phyloP scores from a whole-genome alignment of 1,140 invertebrate species.

The Mercenaria mercenaria region DNA sequence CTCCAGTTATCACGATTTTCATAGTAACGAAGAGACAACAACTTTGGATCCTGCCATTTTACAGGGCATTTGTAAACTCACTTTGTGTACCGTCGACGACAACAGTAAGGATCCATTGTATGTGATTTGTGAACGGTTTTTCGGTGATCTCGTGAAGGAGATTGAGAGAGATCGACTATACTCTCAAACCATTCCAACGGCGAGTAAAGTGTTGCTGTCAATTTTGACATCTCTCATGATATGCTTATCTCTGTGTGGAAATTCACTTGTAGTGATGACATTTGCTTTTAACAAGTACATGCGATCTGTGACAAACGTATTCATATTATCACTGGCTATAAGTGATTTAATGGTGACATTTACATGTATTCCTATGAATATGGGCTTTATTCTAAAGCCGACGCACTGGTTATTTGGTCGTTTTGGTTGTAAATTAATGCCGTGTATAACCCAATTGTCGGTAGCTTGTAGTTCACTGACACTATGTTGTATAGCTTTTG shows the following conservation, averaged over 20 bases:
- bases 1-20: background rate
- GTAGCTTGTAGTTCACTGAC: conserved; percentile 77
- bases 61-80: background rate
- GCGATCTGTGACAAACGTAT: conserved; percentile 80
- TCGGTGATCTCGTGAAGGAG: background rate
- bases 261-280: conserved; percentile 75
- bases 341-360: conserved; percentile 76
- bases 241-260: conserved; percentile 72
- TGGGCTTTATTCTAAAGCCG: conserved; percentile 60
- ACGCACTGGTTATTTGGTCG: conserved; percentile 75
- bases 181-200: conserved; percentile 9
- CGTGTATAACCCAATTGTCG: conserved; percentile 74
- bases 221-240: conserved; percentile 56
- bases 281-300: conserved; percentile 76
- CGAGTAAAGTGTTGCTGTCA: conserved; percentile 36
- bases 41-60: background rate
- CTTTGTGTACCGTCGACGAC: background rate
- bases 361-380: conserved; percentile 74
- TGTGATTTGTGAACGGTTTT: background rate
- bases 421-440: conserved; percentile 76
- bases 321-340: conserved; percentile 77
- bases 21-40: background rate
- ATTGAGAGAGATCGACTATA: conserved; percentile 21
- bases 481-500: conserved; percentile 80
- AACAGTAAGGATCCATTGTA: background rate